phyloP scores from a whole-genome alignment of 2,888 invertebrate species.

The Anoplius nigerrimus region DNA sequence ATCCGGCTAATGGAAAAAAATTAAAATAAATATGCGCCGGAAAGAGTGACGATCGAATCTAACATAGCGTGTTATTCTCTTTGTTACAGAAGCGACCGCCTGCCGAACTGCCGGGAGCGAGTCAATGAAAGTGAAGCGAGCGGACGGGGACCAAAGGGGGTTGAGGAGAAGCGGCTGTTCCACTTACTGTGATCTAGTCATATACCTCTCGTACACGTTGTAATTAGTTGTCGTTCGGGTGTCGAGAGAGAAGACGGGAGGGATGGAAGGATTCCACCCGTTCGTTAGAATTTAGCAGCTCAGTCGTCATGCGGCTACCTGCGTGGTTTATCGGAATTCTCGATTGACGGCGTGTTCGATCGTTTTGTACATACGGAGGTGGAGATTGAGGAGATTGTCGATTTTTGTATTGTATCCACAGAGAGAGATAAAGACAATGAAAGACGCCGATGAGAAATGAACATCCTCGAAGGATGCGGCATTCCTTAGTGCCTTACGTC shows the following conservation, averaged over 20 bases:
- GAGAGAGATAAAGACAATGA: background rate
- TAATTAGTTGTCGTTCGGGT: slow-evolving; percentile 25
- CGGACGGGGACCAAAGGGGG: slow-evolving; percentile 24
- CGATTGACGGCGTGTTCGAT: background rate
- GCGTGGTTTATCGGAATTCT: no score
- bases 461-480: slow-evolving; percentile 34
- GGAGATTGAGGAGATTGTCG: no score
- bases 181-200: slow-evolving; percentile 72
- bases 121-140: slow-evolving; percentile 6
- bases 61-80: slow-evolving; percentile 12
- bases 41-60: no score
- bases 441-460: slow-evolving; percentile 1
- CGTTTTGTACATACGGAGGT: slow-evolving; percentile 21
- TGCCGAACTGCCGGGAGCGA: background rate
- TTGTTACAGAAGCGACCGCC: slow-evolving; percentile 59
- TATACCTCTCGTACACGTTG: slow-evolving; percentile 51
- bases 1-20: background rate
- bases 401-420: slow-evolving; percentile 6
- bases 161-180: slow-evolving; percentile 59
- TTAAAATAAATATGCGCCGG: no score
- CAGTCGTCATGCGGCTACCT: background rate
- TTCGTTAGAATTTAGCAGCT: slow-evolving; percentile 20
- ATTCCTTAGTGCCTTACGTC: slow-evolving; percentile 48
- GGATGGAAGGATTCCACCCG: slow-evolving; percentile 12
- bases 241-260: slow-evolving; percentile 7